Evolutionary conservation across 2,797 vertebrate genomes (phyloP), one percentile per base, ranked within the genome.

Genomic region (Hemitrygon akajei): DNA sequence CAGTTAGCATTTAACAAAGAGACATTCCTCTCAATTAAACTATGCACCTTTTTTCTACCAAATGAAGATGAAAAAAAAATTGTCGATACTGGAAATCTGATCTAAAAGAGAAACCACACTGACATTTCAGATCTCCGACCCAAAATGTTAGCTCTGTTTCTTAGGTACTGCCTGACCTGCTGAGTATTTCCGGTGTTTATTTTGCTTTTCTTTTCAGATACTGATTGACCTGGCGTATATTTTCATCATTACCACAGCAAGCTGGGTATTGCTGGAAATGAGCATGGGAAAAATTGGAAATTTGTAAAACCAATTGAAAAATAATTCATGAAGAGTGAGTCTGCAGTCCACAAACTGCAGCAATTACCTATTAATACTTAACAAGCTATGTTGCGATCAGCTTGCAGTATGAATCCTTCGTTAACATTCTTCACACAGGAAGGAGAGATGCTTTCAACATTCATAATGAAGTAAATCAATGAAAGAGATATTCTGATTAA

Each of bases 401-500:
- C 20, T 75, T 93, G 71, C 71, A 76, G 27, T 22, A n/a, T 75
- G 71, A 7, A 56, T 4, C 25, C 27, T 27, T 75, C 37, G 34
- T 93, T 93, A 93, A 93, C 73, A 47, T 93, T 93, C 91, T 75
- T 56, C 14, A 76, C 40, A 93, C 69, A 76, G 71, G 14, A 37
- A 27, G 12, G 71, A 47, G 25, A 56, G 71, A 56, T n/a, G 37
- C 71, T n/a, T 76, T 58, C 91, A 76, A 56, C 73, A 75, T 76
- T 73, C 56, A 27, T 27, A 76, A 76, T 73, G 25, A 16, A 58
- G 14, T 37, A 40, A 93, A 76, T 93, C 66, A 30, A 30, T 76
- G 40, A 12, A 71, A 37, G 34, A 18, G 47, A 14, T 2, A 47
- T 76, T 16, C 12, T 30, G 40, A 58, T 30, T 58, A 27, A 92